Conservation (phyloP, 2,888 invertebrate genomes). For the Polydesmus complanatus region DNA sequence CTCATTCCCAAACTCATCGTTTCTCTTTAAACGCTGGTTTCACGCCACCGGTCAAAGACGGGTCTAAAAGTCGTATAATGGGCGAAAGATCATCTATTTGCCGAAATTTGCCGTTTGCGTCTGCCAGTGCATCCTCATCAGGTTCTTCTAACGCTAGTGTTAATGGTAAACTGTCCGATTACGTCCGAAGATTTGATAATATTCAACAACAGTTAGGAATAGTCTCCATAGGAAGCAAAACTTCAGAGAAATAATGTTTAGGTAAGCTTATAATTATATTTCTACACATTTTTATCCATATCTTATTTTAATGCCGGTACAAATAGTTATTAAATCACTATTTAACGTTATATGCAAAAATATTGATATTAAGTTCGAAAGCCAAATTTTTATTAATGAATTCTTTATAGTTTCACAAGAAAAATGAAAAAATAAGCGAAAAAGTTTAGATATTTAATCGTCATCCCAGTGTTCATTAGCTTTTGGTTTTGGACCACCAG, state of each 20-base stretch:
- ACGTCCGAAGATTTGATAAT: constrained; percentile 11
- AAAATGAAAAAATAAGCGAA: too few species aligned
- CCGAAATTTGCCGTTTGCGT: background rate
- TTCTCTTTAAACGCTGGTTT: constrained; percentile 7
- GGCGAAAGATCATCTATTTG: background rate
- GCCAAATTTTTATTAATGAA: too few species aligned
- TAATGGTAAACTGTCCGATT: constrained; percentile 2
- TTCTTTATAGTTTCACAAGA: too few species aligned
- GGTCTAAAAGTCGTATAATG: background rate
- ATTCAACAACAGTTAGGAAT: constrained; percentile 14
- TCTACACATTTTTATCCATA: too few species aligned
- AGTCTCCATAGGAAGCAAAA: too few species aligned
- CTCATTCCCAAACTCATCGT: background rate
- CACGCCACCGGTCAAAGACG: constrained; percentile 19
- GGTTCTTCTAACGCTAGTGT: constrained; percentile 6
- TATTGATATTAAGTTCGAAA: too few species aligned
- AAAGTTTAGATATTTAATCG: too few species aligned
- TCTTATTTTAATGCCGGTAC: too few species aligned
- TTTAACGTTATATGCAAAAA: too few species aligned
- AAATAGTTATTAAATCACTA: too few species aligned
- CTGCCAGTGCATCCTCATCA: background rate
- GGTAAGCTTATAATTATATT: too few species aligned
- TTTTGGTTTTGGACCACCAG: constrained; percentile 83
- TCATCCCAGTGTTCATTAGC: constrained; percentile 40
- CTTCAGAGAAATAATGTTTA: too few species aligned